Percentiles rank a stretch among this genome's conserved stretches.
Conservation (phyloP, 2,888 invertebrate species). For the Ormia ochracea region DNA sequence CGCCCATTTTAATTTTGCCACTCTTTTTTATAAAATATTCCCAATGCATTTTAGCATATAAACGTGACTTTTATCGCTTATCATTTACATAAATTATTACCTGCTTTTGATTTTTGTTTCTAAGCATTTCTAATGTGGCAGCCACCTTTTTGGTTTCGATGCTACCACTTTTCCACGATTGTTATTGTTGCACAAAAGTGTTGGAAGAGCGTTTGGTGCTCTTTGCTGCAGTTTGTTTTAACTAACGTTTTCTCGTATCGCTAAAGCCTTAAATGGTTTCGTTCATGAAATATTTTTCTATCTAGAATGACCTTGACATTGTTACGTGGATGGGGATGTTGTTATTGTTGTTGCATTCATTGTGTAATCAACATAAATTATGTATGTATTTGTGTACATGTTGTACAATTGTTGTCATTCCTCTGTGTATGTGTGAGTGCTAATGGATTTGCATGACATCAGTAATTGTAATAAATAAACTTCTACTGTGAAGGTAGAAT, state of each 20-base stretch:
- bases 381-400: background rate
- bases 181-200: background rate
- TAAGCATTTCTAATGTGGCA: constrained; percentile 3
- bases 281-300: constrained; percentile 39
- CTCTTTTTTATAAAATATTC: background rate
- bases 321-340: too few species aligned
- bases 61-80: constrained; percentile 47
- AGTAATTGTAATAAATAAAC: constrained; percentile 6
- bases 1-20: background rate
- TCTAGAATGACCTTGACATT: constrained; percentile 56
- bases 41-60: constrained; percentile 16
- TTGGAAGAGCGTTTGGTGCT: constrained; percentile 1
- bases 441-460: constrained; percentile 16
- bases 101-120: background rate
- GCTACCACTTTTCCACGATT: constrained; percentile 38
- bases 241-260: constrained; percentile 23
- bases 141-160: constrained; percentile 38
- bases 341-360: constrained; percentile 15
- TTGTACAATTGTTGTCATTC: background rate
- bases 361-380: constrained; percentile 18
- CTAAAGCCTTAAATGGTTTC: constrained; percentile 37
- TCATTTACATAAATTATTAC: constrained; percentile 19
- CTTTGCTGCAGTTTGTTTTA: constrained; percentile 17
- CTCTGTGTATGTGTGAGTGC: background rate
- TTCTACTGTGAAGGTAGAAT: constrained; percentile 35